These are phyloP conservation scores for Pachyrhynchus sulphureomaculatus DNA, from an alignment of 1,140 invertebrate genomes.

Conservation along the genomic window DNA sequence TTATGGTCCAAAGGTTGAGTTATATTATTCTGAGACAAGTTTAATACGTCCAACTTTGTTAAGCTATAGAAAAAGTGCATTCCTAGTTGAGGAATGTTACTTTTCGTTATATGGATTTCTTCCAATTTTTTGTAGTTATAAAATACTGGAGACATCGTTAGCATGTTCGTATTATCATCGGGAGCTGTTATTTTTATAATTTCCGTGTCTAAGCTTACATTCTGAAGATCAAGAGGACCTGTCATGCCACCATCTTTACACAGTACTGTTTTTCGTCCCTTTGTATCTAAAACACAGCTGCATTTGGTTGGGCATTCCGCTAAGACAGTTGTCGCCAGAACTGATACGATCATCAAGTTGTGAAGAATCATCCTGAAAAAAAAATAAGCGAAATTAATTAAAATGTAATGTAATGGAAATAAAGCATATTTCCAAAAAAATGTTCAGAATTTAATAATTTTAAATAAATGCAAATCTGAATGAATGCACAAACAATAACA, in stretches of 20 bases:
- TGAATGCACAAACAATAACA: no score
- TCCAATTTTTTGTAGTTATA: constrained; percentile 66
- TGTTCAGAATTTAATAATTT: no score
- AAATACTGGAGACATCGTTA: constrained; percentile 76
- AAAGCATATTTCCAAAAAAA: no score
- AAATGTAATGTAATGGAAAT: no score
- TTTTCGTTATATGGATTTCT: constrained; percentile 73
- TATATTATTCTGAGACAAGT: constrained; percentile 76
- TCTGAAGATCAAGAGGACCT: constrained; percentile 59
- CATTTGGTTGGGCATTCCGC: constrained; percentile 49
- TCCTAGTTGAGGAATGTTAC: constrained; percentile 76
- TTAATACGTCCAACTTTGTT: constrained; percentile 65
- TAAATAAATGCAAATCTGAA: no score
- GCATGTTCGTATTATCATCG: constrained; percentile 60
- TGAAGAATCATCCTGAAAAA: constrained; percentile 56
- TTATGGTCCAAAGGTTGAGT: constrained; percentile 78
- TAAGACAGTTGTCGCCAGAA: constrained; percentile 52
- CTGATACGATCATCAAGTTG: constrained; percentile 45
- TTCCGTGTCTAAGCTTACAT: constrained; percentile 63
- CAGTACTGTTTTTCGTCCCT: constrained; percentile 41
- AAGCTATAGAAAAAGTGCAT: constrained; percentile 77
- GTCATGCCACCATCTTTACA: constrained; percentile 63
- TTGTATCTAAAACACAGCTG: constrained; percentile 42
- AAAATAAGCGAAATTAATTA: constrained; percentile 4
- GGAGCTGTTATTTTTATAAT: constrained; percentile 71